These are phyloP conservation scores for Eilema depressum DNA, from an alignment of 2,888 invertebrate species.

Conservation along the genomic window DNA sequence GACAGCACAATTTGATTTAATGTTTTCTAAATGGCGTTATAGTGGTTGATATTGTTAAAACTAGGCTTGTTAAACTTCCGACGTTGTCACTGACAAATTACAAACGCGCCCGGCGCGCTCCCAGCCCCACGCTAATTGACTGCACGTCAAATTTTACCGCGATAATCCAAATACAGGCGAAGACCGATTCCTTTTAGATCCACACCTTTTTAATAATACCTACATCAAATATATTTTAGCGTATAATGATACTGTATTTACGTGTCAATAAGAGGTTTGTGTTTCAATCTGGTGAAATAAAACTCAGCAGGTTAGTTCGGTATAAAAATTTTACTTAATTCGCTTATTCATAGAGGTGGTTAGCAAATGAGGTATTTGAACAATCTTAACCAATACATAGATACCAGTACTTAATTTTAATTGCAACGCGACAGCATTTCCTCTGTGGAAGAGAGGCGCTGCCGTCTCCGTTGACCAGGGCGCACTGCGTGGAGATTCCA, in stretches of 20 bases:
- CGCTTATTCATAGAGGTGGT: no score
- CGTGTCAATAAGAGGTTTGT: not conserved
- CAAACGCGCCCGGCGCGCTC: slow-evolving; percentile 67
- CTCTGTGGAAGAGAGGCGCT: no score
- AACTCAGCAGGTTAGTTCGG: no score
- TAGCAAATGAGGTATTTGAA: no score
- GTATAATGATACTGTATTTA: not conserved
- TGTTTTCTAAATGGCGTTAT: slow-evolving; percentile 62
- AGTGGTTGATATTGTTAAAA: slow-evolving; percentile 64
- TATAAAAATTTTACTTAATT: no score
- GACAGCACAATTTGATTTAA: slow-evolving; percentile 55
- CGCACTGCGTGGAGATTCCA: no score
- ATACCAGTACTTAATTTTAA: no score
- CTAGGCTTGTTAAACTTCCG: slow-evolving; percentile 79
- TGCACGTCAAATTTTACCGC: slow-evolving; percentile 81
- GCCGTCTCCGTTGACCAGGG: no score
- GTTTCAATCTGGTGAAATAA: not conserved
- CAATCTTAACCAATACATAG: no score
- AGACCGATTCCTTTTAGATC: slow-evolving; percentile 63
- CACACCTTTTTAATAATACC: slow-evolving; percentile 37
- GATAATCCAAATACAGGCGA: slow-evolving; percentile 75
- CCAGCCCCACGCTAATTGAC: slow-evolving; percentile 79
- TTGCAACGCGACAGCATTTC: no score
- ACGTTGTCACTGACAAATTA: slow-evolving; percentile 84
- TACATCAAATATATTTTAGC: not conserved